Base-by-base conservation (phyloP, 2,797 vertebrate species). In the Urophycis tenuis region DNA sequence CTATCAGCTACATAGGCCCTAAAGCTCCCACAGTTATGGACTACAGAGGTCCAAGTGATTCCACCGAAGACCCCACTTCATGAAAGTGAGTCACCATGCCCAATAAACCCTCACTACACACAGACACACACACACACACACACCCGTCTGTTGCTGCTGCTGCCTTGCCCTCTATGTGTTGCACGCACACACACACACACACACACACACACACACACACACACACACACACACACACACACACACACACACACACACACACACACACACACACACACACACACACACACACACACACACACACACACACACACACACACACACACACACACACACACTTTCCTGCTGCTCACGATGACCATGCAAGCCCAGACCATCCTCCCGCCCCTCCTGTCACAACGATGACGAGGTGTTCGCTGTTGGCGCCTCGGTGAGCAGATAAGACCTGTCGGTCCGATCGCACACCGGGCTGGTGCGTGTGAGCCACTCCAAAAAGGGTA, bases 291-390 rank as follows among this genome's bases (percentile, higher is more conserved):
- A n/a, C n/a, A n/a, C n/a, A n/a, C n/a, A n/a, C n/a, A n/a, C n/a
- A n/a, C n/a, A n/a, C n/a, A n/a, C n/a, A n/a, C n/a, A n/a, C n/a
- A n/a, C n/a, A n/a, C n/a, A n/a, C n/a, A n/a, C n/a, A n/a, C n/a
- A n/a, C n/a, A n/a, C n/a, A n/a, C n/a, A n/a, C 67, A 31, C 67
- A 70, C 25, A 1, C 81, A 75, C 8, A 22, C 35, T 22, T 77
- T 85, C 25, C n/a, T 72, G 67, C n/a, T 36, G 74, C 22, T 72
- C 70, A 60, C 33, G 32, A 31, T 81, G 75, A 71, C 15, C 70
- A 0, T 67, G 29, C 19, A 29, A 3, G n/a, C 11, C 19, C 29
- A 29, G 60, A 29, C 25, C 60, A 29, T 67, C 60, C 60, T 10
- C 60, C 60, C 60, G 14, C 29, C n/a, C 45, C 60, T 67, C 60